Base-by-base conservation (phyloP, 2,888 invertebrate species). In the Callyntrura guangdongensis region DNA sequence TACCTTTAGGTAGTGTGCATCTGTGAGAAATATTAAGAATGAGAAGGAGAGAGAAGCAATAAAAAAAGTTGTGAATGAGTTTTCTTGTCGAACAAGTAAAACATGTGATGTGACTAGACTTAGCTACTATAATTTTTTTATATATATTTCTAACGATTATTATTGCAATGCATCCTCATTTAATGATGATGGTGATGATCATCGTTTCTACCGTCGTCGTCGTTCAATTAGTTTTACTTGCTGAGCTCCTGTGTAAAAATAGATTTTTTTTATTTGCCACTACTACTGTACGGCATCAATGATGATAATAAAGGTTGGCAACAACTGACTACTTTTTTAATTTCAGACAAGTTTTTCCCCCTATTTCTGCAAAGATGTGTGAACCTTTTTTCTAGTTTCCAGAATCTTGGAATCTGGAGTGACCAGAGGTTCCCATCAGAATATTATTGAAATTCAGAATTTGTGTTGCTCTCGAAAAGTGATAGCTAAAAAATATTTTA, bases 51-150 rank as follows among this genome's bases (percentile, higher is more conserved):
- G 61, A 69, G 36, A 45, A 85, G 36, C 17, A 1, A 11, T 25
- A 84, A n/a, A 86, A 74, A 86, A 90, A 90, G 85, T 90, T 90
- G 90, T 90, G 90, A 90, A 90, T 90, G 90, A 86, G 89, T 88
- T 89, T 89, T 84, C 89, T 89, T 89, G 89, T 89, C 84, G 74
- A 84, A 64, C 56, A 74, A 53, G 69, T 45, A 53, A 69, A 86
- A 86, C 79, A 87, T 64, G 81, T 20, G 79, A 79, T 79, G 67
- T 72, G 87, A 81, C 81, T 69, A 27, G 49, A 27, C 61, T 47
- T 49, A 47, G 56, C 25, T 45, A 47, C 14, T 14, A 59, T 79
- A 79, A 56, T 22, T 79, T n/a, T 27, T 49, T 79, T 36, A 69
- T 36, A 25, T 25, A 45, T 8, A 72, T 14, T 27, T 79, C 77